Evolutionary conservation across 2,113 vertebrate species (phyloP), one percentile per base, ranked within the genome.

Genomic region (Neolamprologus ventralis): DNA sequence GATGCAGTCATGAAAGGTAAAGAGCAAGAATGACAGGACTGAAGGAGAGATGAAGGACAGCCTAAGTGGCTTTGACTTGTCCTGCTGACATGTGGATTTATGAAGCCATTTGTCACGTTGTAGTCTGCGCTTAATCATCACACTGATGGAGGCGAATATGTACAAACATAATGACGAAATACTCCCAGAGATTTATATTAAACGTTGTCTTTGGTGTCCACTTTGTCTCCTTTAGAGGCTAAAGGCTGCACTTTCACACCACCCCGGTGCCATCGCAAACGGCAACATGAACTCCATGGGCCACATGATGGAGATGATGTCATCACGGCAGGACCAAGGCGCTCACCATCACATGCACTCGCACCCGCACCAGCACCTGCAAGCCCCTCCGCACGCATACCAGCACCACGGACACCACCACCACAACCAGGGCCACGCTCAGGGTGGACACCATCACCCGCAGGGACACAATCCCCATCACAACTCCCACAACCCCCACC

Each of bases 231-330:
- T 49, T 78, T 78, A 8, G 99, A 98, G 99, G 95, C 94, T 99
- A 96, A 99, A 99, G 96, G 99, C 99, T 75, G 98, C 98, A 1
- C 94, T 99, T 96, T 97, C 97, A 81, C 99, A 99, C 88, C 98
- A 99, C 91, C 98, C 98, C n/a, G 97, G 97, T 7, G 88, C 98
- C 95, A 98, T 99, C 95, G 95, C 98, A 0, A 99, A 99, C 1
- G 99, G 99, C 91, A 99, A 97, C 92, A 99, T 99, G 98, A 99
- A 97, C 96, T 97, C 97, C 93, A 99, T 99, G 98, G 98, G 98
- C 85, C 99, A 99, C 95, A 99, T 99, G 98, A 99, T 99, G 98
- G 99, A 99, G 83, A 99, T 99, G 98, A 99, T 99, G 98, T 97
- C 97, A 85, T 98, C 98, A 4, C 97, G 98, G 91, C 98, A 99